phyloP scores from a whole-genome alignment of 2,888 invertebrate species.

The Amphimallon solstitiale region DNA sequence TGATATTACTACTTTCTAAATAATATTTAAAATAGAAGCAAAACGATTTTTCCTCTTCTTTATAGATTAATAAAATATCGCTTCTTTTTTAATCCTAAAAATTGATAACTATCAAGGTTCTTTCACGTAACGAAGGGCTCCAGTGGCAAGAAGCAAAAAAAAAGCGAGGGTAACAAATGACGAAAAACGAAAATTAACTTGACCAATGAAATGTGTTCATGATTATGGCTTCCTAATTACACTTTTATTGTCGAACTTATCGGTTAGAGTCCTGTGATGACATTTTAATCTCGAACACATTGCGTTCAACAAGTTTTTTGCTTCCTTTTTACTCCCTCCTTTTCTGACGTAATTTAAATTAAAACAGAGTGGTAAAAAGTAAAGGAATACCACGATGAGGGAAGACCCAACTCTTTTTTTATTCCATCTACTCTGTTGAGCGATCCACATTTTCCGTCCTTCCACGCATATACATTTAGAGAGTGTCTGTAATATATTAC shows the following conservation, averaged over 20 bases:
- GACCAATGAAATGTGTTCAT: constrained; percentile 27
- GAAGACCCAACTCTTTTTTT: background rate
- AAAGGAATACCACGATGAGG: background rate
- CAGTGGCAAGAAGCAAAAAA: too few relatives aligned
- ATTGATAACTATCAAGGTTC: too few relatives aligned
- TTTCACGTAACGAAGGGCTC: background rate
- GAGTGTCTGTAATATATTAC: constrained; percentile 13
- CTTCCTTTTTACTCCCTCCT: constrained; percentile 21
- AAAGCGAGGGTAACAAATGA: background rate
- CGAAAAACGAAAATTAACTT: constrained; percentile 6
- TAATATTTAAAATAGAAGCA: too few relatives aligned
- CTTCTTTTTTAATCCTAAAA: too few relatives aligned
- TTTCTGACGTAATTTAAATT: constrained; percentile 23
- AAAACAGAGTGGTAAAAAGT: constrained; percentile 5
- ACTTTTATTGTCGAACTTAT: constrained; percentile 37
- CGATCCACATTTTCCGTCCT: background rate
- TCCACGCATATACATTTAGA: background rate
- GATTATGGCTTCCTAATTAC: constrained; percentile 33
- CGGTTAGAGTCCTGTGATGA: constrained; percentile 32
- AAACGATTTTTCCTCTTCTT: too few relatives aligned
- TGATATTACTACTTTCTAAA: too few relatives aligned
- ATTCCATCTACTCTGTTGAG: background rate
- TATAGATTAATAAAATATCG: too few relatives aligned
- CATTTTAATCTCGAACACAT: constrained; percentile 33
- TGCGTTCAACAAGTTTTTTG: constrained; percentile 36